A percentile compares a stretch with the other conserved stretches of the same genome.
Conservation (phyloP, 1,140 invertebrate species). For the Leptinotarsa lineolata region DNA sequence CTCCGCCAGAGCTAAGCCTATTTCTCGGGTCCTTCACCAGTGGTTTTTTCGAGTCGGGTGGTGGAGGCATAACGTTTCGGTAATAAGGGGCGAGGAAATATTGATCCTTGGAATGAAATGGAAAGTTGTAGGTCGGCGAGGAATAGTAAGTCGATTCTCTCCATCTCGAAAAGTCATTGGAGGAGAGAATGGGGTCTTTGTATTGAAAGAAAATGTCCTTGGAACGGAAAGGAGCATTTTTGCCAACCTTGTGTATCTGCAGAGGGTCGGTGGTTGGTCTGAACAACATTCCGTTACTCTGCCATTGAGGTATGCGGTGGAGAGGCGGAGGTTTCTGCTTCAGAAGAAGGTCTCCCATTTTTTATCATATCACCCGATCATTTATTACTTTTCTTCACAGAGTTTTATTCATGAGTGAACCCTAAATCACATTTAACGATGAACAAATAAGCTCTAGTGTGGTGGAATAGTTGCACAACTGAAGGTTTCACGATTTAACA, state of each 20-base stretch:
- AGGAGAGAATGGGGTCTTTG: conserved; percentile 59
- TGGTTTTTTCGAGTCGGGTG: conserved; percentile 52
- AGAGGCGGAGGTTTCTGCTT: conserved; percentile 49
- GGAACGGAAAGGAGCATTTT: conserved; percentile 63
- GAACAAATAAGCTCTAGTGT: no score
- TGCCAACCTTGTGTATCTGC: not conserved
- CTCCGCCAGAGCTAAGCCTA: conserved; percentile 37
- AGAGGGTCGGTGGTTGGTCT: conserved; percentile 60
- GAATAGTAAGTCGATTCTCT: conserved; percentile 55
- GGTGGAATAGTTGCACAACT: no score
- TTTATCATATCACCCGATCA: conserved; percentile 13
- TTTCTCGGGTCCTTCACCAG: conserved; percentile 57
- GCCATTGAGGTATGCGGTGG: conserved; percentile 51
- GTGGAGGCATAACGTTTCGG: conserved; percentile 65
- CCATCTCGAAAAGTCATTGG: conserved; percentile 59
- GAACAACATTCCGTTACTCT: conserved; percentile 57
- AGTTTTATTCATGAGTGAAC: no score
- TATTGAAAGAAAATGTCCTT: conserved; percentile 20
- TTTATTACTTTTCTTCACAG: no score
- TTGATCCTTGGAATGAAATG: conserved; percentile 59
- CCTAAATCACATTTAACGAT: no score
- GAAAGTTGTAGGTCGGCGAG: conserved; percentile 61
- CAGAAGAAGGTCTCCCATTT: conserved; percentile 51
- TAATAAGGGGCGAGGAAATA: conserved; percentile 72
- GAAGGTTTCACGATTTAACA: no score